phyloP scores from a whole-genome alignment of 2,113 vertebrate genomes.

The Sorex fumeus region DNA sequence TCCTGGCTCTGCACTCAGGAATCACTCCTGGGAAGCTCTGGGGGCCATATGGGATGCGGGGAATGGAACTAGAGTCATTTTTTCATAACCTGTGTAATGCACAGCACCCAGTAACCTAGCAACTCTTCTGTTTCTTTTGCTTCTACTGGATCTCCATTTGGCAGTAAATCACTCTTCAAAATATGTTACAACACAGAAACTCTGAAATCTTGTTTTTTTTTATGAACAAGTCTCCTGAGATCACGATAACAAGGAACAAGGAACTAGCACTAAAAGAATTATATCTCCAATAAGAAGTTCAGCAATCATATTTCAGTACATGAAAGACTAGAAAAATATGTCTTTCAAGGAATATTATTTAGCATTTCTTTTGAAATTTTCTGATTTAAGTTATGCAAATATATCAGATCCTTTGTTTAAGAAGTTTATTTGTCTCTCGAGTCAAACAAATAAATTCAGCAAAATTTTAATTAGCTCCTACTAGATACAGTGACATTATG shows the following conservation, averaged over 20 bases:
- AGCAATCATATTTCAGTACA: neutral
- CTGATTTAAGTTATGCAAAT: neutral
- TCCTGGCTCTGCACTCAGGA: too few relatives aligned
- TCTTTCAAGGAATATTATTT: neutral
- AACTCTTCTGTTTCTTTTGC: neutral
- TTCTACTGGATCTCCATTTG: neutral
- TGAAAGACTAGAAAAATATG: neutral
- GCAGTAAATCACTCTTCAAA: neutral
- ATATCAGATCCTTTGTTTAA: neutral
- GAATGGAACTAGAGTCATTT: neutral
- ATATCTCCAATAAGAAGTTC: neutral
- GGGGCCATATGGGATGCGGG: too few relatives aligned
- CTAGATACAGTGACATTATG: neutral
- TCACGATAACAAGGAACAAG: neutral
- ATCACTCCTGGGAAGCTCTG: too few relatives aligned
- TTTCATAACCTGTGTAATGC: neutral
- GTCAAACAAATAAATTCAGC: neutral
- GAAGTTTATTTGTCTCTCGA: neutral
- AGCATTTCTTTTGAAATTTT: neutral
- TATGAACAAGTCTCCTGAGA: neutral
- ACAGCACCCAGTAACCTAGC: neutral
- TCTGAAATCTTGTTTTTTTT: neutral
- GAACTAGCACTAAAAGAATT: neutral
- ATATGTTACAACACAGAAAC: neutral
- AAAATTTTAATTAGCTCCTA: neutral